Conservation (phyloP, 2,888 invertebrate species). For the Drosophila buzzatii region DNA sequence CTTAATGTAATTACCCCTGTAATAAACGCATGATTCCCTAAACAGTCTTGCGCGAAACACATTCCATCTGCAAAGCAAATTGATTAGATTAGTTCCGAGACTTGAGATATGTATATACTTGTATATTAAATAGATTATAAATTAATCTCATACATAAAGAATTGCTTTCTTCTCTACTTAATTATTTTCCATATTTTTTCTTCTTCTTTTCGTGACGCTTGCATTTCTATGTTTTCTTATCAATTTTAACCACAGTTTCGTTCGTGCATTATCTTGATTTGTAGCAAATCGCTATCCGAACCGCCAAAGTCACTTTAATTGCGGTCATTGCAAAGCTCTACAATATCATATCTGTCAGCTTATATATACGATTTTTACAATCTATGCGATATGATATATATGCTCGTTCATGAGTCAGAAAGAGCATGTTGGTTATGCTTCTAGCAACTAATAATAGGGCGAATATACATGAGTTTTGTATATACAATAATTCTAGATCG, state of each 20-base stretch:
- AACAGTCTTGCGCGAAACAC: slow-evolving; percentile 98
- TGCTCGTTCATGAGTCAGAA: neutral
- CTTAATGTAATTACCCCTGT: slow-evolving; percentile 99
- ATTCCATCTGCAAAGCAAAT: slow-evolving; percentile 90
- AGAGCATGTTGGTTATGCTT: neutral
- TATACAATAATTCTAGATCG: too few relatives aligned
- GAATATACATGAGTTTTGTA: too few relatives aligned
- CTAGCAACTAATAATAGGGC: neutral
- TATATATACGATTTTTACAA: neutral
- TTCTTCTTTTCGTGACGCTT: neutral
- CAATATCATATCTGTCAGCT: neutral
- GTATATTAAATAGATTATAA: too few relatives aligned
- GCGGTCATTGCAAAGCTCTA: slow-evolving; percentile 9
- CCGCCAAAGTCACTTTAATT: slow-evolving; percentile 22
- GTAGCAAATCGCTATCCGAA: slow-evolving; percentile 10
- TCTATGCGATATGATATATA: slow-evolving; percentile 1
- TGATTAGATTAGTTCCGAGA: neutral
- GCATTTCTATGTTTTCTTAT: slow-evolving; percentile 13
- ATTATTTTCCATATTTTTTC: neutral
- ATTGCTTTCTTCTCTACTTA: neutral
- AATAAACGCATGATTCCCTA: slow-evolving; percentile 99
- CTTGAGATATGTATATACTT: neutral
- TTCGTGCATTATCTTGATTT: neutral
- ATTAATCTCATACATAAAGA: too few relatives aligned
- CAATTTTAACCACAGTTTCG: slow-evolving; percentile 14